These are phyloP conservation scores for Drosophila bocki DNA, from an alignment of 1,140 invertebrate species.

Conservation along the genomic window DNA sequence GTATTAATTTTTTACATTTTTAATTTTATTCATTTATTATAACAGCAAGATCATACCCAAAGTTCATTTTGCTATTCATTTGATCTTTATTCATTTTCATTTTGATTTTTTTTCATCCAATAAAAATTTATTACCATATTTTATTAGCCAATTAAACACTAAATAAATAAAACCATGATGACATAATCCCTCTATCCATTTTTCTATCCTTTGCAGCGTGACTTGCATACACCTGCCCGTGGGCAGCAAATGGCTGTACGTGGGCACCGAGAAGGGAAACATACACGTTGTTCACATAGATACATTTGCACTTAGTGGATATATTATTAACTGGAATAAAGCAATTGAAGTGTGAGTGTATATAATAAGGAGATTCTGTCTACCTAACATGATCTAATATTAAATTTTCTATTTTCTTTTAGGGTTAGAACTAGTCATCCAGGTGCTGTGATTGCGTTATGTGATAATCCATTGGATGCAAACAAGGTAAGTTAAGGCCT, in stretches of 20 bases:
- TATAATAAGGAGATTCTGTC: fast-evolving
- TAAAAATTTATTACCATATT: background rate
- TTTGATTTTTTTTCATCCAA: no score
- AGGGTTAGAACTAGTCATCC: conserved; percentile 98
- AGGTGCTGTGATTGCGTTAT: conserved; percentile 96
- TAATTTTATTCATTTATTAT: no score
- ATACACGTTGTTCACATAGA: conserved; percentile 99
- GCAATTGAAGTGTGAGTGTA: conserved; percentile 99
- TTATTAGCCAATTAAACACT: background rate
- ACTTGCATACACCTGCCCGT: conserved; percentile 97
- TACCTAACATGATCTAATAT: background rate
- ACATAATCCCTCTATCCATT: conserved; percentile 13
- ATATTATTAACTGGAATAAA: conserved; percentile 99
- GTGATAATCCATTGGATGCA: conserved; percentile 97
- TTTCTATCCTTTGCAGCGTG: conserved; percentile 88
- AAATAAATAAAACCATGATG: conserved; percentile 1
- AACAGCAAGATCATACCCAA: no score
- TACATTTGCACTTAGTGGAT: conserved; percentile 97
- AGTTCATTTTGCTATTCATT: no score
- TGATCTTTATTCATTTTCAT: no score
- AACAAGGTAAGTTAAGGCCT: conserved; percentile 91
- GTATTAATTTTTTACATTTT: no score
- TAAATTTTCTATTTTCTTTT: conserved; percentile 26
- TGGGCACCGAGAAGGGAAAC: conserved; percentile 99
- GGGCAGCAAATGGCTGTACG: conserved; percentile 99